Conservation (phyloP, 2,797 vertebrate species). For the Sebastes nivosus region DNA sequence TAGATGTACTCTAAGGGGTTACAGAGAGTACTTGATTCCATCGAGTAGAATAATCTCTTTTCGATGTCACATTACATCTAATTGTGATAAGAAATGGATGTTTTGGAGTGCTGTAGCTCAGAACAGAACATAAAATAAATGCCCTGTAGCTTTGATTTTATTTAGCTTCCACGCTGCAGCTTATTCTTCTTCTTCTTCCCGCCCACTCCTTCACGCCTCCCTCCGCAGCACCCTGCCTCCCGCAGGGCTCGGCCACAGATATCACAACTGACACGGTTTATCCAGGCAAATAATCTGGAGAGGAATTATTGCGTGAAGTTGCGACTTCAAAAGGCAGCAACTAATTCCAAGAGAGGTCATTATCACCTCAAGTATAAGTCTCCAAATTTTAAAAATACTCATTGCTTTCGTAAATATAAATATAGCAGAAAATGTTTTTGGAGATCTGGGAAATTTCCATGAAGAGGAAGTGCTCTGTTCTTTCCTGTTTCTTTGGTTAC, state of each 20-base stretch:
- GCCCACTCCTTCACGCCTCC: slow-evolving; percentile 51
- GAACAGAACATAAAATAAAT: slow-evolving; percentile 19
- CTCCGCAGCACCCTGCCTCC: slow-evolving; percentile 28
- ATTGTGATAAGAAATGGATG: neutral
- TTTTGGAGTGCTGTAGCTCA: neutral
- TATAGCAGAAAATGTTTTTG: neutral
- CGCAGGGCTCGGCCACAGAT: slow-evolving; percentile 43
- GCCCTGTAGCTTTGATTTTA: slow-evolving; percentile 43
- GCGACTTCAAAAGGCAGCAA: slow-evolving; percentile 4
- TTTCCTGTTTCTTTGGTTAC: neutral
- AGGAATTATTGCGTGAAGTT: neutral
- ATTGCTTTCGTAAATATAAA: neutral
- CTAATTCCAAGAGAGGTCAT: neutral
- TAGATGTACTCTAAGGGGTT: neutral
- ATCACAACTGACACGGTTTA: slow-evolving; percentile 54
- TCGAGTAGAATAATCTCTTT: neutral
- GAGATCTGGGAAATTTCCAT: neutral
- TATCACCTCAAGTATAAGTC: neutral
- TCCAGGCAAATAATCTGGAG: slow-evolving; percentile 39
- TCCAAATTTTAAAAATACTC: neutral
- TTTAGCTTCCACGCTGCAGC: slow-evolving; percentile 43
- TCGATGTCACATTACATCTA: neutral
- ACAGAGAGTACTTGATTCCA: neutral
- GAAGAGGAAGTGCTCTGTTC: neutral
- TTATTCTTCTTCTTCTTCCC: slow-evolving; percentile 11